Evolutionary conservation across 2,797 vertebrate species (phyloP).

Genomic region (Anniella stebbinsi): DNA sequence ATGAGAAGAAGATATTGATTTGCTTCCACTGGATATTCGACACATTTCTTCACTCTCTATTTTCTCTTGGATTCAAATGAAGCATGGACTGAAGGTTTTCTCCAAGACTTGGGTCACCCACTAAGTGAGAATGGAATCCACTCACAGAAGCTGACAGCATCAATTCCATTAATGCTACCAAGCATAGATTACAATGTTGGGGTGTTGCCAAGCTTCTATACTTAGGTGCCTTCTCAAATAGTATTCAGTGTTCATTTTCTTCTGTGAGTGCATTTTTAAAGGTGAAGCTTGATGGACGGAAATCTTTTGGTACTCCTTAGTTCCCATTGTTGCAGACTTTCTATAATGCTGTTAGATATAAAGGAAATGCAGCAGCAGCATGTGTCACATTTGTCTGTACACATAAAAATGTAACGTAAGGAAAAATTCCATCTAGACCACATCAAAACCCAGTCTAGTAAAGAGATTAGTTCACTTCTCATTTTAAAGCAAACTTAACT

Average conservation of each 20-base stretch:
- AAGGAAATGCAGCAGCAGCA: accelerated
- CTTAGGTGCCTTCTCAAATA: not conserved
- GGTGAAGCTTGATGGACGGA: not conserved
- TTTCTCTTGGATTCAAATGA: not conserved
- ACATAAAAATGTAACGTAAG: conserved; percentile 7
- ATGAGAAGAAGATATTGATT: not conserved
- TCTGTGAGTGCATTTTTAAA: not conserved
- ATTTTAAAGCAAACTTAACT: no score
- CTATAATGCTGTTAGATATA: not conserved
- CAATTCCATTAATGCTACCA: conserved; percentile 38
- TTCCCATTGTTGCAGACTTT: conserved; percentile 7
- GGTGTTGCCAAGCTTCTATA: not conserved
- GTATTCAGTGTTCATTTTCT: not conserved
- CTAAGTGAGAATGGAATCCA: conserved; percentile 24
- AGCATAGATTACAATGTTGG: conserved; percentile 7
- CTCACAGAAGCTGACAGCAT: not conserved
- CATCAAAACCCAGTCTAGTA: not conserved
- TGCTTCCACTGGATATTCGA: not conserved
- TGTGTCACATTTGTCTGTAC: not conserved
- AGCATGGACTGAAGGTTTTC: conserved; percentile 4
- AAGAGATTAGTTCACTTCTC: no score
- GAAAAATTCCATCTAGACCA: not conserved
- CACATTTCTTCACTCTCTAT: not conserved
- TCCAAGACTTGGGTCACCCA: conserved; percentile 5
- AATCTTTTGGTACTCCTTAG: not conserved